phyloP scores from a whole-genome alignment of 2,797 vertebrate species.

The Vireo griseus region DNA sequence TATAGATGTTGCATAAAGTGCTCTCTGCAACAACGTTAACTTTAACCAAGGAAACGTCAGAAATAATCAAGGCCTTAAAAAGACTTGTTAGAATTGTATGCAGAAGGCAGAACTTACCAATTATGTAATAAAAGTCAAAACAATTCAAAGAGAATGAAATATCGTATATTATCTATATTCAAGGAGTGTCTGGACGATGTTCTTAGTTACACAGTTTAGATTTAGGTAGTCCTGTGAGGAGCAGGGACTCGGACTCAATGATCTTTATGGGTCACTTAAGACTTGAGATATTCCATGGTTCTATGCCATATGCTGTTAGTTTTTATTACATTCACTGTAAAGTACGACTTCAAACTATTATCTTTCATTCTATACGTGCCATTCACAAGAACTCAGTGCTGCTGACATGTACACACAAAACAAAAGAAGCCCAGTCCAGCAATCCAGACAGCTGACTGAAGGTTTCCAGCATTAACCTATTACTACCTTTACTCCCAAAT shows the following conservation, averaged over 20 bases:
- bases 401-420: background rate
- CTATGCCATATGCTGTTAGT: background rate
- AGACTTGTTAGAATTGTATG: background rate
- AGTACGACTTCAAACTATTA: background rate
- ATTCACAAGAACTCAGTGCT: background rate
- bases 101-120: background rate
- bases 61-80: background rate
- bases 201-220: background rate
- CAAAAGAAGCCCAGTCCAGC: background rate
- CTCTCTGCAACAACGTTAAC: background rate
- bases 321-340: background rate
- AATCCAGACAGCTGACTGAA: background rate
- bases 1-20: background rate
- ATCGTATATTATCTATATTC: background rate
- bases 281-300: background rate
- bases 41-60: background rate
- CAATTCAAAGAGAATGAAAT: background rate
- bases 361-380: background rate
- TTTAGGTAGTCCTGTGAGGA: background rate
- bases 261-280: background rate
- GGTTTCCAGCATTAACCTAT: background rate
- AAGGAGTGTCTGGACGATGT: accelerated
- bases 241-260: background rate
- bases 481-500: background rate
- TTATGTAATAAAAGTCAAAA: background rate